Conservation (phyloP, 2,888 invertebrate species). For the Ectobius pallidus region DNA sequence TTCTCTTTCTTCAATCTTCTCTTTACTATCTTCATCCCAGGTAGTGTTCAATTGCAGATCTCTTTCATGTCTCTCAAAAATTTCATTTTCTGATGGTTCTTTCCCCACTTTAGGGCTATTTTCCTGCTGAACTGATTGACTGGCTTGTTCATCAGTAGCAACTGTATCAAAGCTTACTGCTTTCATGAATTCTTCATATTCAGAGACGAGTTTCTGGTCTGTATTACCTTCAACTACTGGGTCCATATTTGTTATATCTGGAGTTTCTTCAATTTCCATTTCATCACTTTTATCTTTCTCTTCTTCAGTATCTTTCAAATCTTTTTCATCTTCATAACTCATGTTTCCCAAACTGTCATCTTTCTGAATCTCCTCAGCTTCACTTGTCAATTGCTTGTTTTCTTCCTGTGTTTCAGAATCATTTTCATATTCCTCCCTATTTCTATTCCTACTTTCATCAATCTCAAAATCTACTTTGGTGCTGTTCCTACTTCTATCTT, state of each 20-base stretch:
- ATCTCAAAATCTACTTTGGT: neutral
- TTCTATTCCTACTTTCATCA: neutral
- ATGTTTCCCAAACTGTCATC: neutral
- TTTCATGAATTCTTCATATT: conserved; percentile 66
- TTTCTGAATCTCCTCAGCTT: neutral
- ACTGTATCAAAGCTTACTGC: conserved; percentile 56
- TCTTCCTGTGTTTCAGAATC: neutral
- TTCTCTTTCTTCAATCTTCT: neutral
- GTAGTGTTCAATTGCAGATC: conserved; percentile 8
- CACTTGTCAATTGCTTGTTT: neutral
- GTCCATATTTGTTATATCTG: neutral
- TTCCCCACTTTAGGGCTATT: neutral
- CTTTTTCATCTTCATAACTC: neutral
- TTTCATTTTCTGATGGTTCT: neutral
- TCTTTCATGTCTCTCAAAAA: neutral
- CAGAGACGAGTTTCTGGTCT: conserved; percentile 53
- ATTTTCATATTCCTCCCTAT: neutral
- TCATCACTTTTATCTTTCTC: neutral
- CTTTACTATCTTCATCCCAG: conserved; percentile 24
- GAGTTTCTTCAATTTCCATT: neutral
- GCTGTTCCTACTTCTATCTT: too few relatives aligned
- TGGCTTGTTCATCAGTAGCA: conserved; percentile 42
- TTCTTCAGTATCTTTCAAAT: neutral
- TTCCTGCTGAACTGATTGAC: neutral
- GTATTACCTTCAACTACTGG: conserved; percentile 29